Evolutionary conservation across 2,797 vertebrate species (phyloP).

Genomic region (Coregonus ussuriensis): DNA sequence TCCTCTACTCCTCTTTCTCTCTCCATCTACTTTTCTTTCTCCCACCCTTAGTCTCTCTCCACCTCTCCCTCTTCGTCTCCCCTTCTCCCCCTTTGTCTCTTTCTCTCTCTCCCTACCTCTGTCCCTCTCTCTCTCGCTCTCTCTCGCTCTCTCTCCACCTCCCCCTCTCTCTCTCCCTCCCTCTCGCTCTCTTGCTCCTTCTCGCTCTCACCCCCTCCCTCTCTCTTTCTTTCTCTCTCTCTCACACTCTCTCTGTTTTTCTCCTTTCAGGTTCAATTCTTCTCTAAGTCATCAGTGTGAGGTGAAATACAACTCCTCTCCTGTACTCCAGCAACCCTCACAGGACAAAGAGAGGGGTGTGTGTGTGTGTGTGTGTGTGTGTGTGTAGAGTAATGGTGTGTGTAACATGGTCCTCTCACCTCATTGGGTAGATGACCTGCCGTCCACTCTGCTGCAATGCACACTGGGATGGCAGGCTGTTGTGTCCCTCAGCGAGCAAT

Average conservation of each 20-base stretch:
- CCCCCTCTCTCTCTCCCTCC: no score
- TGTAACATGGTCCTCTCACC: constrained; percentile 30
- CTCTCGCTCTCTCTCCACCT: neutral
- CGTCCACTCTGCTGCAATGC: constrained; percentile 4
- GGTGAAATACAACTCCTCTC: constrained; percentile 40
- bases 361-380: constrained; percentile 27
- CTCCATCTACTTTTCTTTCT: neutral
- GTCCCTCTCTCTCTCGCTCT: neutral
- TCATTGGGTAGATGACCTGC: constrained; percentile 25
- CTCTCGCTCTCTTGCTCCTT: neutral
- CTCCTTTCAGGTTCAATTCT: constrained; percentile 33
- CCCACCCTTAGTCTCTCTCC: neutral
- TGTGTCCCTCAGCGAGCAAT: neutral
- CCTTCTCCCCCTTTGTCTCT: neutral
- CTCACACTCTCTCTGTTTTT: constrained; percentile 8
- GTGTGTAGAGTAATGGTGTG: constrained; percentile 40
- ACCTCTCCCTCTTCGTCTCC: neutral
- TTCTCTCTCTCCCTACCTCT: neutral
- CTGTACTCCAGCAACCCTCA: constrained; percentile 8
- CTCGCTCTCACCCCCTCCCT: neutral
- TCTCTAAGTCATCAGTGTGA: constrained; percentile 33
- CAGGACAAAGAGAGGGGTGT: neutral
- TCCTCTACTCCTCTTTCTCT: constrained; percentile 9
- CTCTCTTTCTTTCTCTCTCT: neutral
- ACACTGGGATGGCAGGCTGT: neutral